Base-by-base conservation (phyloP, 53 echinoderm and acorn worm genomes). In the Arbacia lixula region DNA sequence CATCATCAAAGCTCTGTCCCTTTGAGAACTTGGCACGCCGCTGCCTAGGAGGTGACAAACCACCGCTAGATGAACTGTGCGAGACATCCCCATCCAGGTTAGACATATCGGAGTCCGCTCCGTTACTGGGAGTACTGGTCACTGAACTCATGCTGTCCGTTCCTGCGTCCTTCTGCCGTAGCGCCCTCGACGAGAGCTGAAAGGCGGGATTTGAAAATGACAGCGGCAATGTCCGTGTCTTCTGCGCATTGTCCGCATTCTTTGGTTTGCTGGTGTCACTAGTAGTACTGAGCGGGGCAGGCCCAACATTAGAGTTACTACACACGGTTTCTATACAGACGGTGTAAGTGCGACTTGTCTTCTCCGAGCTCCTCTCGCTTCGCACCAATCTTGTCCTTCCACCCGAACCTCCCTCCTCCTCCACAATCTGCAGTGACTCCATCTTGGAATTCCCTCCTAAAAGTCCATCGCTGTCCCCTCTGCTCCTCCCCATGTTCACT, bases 121-220 rank as follows among this genome's bases (percentile, higher is more conserved):
- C 89, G 64, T 87, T 90, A 4, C 87, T 85, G 28, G 91, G 91
- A 79, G 90, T 91, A 85, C 92, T 93, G 43, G 74, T 90, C 34
- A 91, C 86, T 1, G 99, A 99, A 54, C 99, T 99, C 60, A 87
- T 84, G 71, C 99, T 99, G 81, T 92, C 91, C 17, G 91, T 88
- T 1, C 80, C 88, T 40, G 91, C 88, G 58, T 96, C 93, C 71
- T 79, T 84, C 40, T 92, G 88, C 21, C 84, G 76, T 41, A 89
- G 77, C 24, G 90, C 71, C 68, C 72, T 88, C 54, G 72, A 88
- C 0, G 90, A 88, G 46, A 92, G 76, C 79, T 92, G 99, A 77
- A 92, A 99, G 20, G 94, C 99, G 12, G 94, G 99, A 51, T 99
- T 99, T 21, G 88, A 92, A 85, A 99, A 99, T 0, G 99, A 94